phyloP scores from a whole-genome alignment of 2,113 vertebrate species.

The Hyperoodon ampullatus region DNA sequence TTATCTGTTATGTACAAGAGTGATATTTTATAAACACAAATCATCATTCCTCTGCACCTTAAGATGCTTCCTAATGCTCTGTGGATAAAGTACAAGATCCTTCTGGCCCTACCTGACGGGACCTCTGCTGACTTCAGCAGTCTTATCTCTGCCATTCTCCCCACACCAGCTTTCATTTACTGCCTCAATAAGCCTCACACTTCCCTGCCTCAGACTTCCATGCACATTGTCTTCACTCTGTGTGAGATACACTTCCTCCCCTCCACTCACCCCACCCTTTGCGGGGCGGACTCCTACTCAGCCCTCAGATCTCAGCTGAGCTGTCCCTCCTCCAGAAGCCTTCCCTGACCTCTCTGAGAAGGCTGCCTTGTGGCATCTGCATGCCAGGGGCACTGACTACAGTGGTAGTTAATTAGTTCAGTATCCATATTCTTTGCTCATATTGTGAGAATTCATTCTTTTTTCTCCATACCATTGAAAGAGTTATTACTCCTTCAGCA shows the following conservation, averaged over 20 bases:
- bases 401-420: not conserved
- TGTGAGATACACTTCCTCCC: not conserved
- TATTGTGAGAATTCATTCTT: not conserved
- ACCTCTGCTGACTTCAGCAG: not conserved
- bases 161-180: not conserved
- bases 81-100: not conserved
- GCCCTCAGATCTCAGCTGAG: not conserved
- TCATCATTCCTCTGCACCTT: not conserved
- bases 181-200: not conserved
- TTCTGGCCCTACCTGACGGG: not conserved
- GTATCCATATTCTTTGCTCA: not conserved
- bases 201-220: not conserved
- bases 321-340: not conserved
- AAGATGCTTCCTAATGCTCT: not conserved
- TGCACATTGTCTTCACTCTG: not conserved
- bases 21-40: not conserved
- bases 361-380: not conserved
- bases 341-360: not conserved
- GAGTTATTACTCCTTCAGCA: not conserved
- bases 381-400: not conserved
- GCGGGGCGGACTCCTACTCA: not conserved
- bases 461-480: not conserved
- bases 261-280: not conserved
- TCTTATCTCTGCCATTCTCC: not conserved
- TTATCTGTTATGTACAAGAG: not conserved